Percentiles rank a stretch among this genome's conserved stretches.
Evolutionary conservation across 1,140 invertebrate species (phyloP).

Genomic region (Anastatus disparis): DNA sequence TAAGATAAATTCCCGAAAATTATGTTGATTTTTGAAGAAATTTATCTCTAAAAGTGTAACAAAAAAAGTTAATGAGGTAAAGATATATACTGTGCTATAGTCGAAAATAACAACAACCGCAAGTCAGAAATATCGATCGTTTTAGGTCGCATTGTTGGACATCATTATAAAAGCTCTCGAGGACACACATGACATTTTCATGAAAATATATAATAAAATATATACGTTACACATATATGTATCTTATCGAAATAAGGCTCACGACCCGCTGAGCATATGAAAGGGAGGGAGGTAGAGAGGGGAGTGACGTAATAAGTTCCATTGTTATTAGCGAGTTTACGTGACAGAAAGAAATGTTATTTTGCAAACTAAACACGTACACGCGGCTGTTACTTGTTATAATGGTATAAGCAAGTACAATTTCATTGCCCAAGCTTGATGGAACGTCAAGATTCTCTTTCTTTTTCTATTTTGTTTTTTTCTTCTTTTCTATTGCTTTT

Average conservation of each 20-base stretch:
- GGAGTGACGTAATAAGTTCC: conserved; percentile 13
- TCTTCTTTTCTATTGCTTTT: no score
- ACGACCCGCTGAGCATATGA: no score
- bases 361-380: conserved; percentile 31
- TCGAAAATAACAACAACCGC: no score
- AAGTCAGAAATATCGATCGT: no score
- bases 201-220: neutral
- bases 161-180: neutral
- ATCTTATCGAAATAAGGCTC: conserved; percentile 15
- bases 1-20: neutral
- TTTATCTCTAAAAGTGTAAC: neutral
- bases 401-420: neutral
- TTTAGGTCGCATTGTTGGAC: neutral
- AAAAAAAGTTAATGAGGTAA: neutral
- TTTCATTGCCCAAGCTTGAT: conserved; percentile 1
- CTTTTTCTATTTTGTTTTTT: no score
- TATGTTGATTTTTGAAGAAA: neutral
- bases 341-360: conserved; percentile 15
- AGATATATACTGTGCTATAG: no score
- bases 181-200: neutral
- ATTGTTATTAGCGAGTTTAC: conserved; percentile 27
- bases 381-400: no score
- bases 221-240: neutral
- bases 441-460: conserved; percentile 17
- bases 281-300: neutral